These are phyloP conservation scores for Tupaia chinensis DNA, from an alignment of 2,113 vertebrate genomes.

Conservation along the genomic window DNA sequence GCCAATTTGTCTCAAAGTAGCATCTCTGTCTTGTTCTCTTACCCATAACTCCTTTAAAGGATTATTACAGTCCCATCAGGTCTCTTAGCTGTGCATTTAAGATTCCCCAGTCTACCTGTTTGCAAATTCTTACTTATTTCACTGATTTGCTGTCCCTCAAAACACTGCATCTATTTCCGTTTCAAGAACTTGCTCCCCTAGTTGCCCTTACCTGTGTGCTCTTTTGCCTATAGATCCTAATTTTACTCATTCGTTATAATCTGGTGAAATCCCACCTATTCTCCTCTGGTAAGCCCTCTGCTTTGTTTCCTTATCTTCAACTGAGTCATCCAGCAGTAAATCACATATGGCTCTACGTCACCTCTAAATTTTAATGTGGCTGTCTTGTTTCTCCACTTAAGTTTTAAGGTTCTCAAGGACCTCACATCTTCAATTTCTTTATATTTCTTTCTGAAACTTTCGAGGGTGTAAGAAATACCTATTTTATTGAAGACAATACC, in stretches of 20 bases:
- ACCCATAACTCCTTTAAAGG: neutral
- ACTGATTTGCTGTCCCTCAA: neutral
- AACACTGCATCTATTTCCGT: neutral
- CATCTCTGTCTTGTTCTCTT: neutral
- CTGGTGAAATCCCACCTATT: neutral
- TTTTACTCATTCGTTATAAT: neutral
- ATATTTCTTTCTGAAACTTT: conserved; percentile 26
- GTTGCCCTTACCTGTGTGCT: neutral
- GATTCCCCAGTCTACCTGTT: neutral
- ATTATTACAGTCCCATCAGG: neutral
- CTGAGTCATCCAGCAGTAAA: conserved; percentile 15
- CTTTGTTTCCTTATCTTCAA: neutral
- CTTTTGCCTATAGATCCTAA: neutral
- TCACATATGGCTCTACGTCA: neutral
- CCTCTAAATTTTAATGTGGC: conserved; percentile 27
- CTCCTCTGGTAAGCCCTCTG: neutral
- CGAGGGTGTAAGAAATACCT: neutral
- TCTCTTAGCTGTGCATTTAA: neutral
- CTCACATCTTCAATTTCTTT: neutral
- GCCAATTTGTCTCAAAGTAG: neutral
- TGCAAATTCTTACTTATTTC: conserved; percentile 28
- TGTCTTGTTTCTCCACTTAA: conserved; percentile 25
- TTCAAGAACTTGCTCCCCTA: neutral
- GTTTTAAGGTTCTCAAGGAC: conserved; percentile 30
- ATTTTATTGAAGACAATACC: neutral